phyloP scores from a whole-genome alignment of 2,888 invertebrate genomes.

The Tenthredo distinguenda region DNA sequence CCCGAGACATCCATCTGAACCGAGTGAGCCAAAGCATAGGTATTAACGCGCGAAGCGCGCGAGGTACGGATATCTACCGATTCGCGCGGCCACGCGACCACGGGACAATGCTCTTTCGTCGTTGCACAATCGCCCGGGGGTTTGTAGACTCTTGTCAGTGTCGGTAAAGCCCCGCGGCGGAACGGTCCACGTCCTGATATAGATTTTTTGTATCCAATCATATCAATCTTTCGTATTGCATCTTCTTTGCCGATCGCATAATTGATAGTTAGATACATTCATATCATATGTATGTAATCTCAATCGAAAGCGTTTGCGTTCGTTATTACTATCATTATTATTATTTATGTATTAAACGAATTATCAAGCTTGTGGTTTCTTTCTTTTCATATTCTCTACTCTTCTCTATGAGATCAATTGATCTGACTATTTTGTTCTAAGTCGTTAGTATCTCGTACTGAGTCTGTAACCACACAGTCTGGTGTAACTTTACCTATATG shows the following conservation, averaged over 20 bases:
- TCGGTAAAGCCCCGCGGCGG: not conserved
- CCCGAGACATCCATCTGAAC: constrained; percentile 60
- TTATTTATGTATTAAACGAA: not conserved
- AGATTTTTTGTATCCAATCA: not conserved
- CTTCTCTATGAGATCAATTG: not conserved
- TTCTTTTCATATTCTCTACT: not conserved
- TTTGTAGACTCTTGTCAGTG: not conserved
- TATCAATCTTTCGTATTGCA: not conserved
- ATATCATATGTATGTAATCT: not conserved
- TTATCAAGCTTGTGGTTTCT: constrained; percentile 1
- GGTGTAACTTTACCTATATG: constrained; percentile 33
- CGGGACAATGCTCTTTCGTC: constrained; percentile 45
- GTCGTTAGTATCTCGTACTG: not conserved
- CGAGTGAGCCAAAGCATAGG: not conserved
- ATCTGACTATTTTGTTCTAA: not conserved
- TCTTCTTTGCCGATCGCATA: not conserved
- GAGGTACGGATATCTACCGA: constrained; percentile 7
- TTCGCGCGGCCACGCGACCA: constrained; percentile 40
- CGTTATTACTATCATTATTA: not conserved
- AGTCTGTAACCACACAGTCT: not conserved
- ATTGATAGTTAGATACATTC: not conserved
- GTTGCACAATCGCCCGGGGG: constrained; percentile 4
- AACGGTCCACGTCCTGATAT: not conserved
- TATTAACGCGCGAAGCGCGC: not conserved
- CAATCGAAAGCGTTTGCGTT: not conserved